A percentile compares a stretch with the other conserved stretches of the same genome.
phyloP scores from a whole-genome alignment of 1,140 invertebrate genomes.

The Ooceraea biroi region DNA sequence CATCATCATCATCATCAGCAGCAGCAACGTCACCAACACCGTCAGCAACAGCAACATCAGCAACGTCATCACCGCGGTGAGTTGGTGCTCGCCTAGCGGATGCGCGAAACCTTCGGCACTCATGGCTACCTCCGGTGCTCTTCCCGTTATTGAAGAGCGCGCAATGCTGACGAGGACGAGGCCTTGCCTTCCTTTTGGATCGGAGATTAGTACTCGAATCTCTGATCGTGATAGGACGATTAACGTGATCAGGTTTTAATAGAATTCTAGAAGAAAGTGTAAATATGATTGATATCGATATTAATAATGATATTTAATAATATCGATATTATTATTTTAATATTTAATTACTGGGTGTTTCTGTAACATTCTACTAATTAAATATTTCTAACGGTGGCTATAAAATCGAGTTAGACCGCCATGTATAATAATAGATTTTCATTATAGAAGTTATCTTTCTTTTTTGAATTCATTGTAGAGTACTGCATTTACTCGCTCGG shows the following conservation, averaged over 20 bases:
- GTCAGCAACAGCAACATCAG: constrained; percentile 81
- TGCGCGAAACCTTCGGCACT: constrained; percentile 61
- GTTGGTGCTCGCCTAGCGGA: constrained; percentile 86
- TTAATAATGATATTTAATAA: too few species aligned
- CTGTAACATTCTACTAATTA: too few species aligned
- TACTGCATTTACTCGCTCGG: not conserved
- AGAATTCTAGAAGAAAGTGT: not conserved
- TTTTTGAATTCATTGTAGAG: not conserved
- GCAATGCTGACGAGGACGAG: constrained; percentile 71
- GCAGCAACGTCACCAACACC: too few species aligned
- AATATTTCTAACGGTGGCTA: too few species aligned
- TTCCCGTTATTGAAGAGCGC: not conserved
- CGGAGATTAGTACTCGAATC: not conserved
- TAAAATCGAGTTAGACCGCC: not conserved
- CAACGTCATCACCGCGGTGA: constrained; percentile 89
- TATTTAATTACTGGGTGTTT: not conserved
- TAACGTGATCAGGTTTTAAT: not conserved
- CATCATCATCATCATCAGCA: constrained; percentile 65
- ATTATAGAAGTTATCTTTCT: not conserved
- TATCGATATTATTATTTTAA: constrained; percentile 8
- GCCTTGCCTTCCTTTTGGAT: not conserved
- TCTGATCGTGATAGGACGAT: not conserved
- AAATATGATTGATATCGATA: not conserved
- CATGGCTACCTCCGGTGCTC: constrained; percentile 30
- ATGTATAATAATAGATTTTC: not conserved